phyloP scores from a whole-genome alignment of 1,140 invertebrate genomes.

The Marisa cornuarietis region DNA sequence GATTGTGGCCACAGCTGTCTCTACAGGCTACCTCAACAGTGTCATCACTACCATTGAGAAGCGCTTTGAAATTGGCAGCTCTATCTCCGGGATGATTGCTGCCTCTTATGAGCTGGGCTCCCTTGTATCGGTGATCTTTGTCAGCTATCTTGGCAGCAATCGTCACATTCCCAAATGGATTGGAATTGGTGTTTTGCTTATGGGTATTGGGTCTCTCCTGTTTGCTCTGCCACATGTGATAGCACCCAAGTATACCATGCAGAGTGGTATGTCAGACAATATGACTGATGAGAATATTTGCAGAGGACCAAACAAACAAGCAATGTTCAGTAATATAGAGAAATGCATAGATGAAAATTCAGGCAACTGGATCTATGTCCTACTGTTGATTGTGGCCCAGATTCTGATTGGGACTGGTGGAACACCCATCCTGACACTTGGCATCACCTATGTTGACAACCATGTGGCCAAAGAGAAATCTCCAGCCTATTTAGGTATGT shows the following conservation, averaged over 20 bases:
- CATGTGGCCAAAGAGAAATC: conserved; percentile 70
- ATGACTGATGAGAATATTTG: conserved; percentile 59
- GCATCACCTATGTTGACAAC: conserved; percentile 72
- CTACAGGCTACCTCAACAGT: conserved; percentile 85
- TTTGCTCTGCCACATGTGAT: conserved; percentile 77
- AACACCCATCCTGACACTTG: conserved; percentile 70
- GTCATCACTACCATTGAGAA: conserved; percentile 97
- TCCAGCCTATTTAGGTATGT: conserved; percentile 69
- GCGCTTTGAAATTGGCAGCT: conserved; percentile 93
- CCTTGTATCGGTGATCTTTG: conserved; percentile 92
- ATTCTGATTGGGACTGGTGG: conserved; percentile 70
- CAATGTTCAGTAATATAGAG: conserved; percentile 20
- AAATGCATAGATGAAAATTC: conserved; percentile 57
- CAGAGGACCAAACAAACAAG: conserved; percentile 29
- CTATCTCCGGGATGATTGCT: conserved; percentile 89
- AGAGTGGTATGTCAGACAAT: conserved; percentile 64
- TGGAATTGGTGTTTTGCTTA: conserved; percentile 86
- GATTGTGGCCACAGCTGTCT: conserved; percentile 72
- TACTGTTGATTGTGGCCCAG: conserved; percentile 69
- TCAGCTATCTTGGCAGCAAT: conserved; percentile 92
- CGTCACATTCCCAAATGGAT: conserved; percentile 97
- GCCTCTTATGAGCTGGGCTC: conserved; percentile 96
- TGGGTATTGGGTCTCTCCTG: conserved; percentile 86
- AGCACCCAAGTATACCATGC: conserved; percentile 63
- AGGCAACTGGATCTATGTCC: conserved; percentile 66